phyloP scores from a whole-genome alignment of 2,888 invertebrate species.

The Heteropelma amictum region DNA sequence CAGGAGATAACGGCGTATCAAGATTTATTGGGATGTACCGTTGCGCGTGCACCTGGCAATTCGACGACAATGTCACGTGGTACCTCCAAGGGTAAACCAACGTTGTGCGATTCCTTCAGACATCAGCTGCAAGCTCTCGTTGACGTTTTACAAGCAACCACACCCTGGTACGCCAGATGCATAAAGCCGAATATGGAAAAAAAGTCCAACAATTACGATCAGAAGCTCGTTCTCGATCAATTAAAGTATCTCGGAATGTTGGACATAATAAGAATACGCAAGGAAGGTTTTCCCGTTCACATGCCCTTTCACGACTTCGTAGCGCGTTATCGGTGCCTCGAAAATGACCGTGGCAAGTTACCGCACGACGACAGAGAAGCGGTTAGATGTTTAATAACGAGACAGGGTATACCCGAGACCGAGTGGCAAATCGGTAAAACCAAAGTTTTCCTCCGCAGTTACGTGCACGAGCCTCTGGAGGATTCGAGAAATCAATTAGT shows the following conservation, averaged over 20 bases:
- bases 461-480: slow-evolving; percentile 91
- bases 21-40: slow-evolving; percentile 73
- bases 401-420: slow-evolving; percentile 83
- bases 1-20: slow-evolving; percentile 83
- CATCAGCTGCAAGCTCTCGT: slow-evolving; percentile 92
- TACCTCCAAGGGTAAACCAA: slow-evolving; percentile 92
- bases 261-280: slow-evolving; percentile 93
- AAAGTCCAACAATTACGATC: slow-evolving; percentile 88
- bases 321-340: slow-evolving; percentile 87
- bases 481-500: slow-evolving; percentile 86
- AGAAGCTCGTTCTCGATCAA: slow-evolving; percentile 90
- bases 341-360: slow-evolving; percentile 66
- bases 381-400: slow-evolving; percentile 80
- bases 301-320: slow-evolving; percentile 88
- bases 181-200: slow-evolving; percentile 95
- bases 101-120: slow-evolving; percentile 93
- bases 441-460: slow-evolving; percentile 90
- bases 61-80: slow-evolving; percentile 85
- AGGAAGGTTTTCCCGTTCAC: slow-evolving; percentile 94
- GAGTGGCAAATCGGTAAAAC: slow-evolving; percentile 95
- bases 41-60: slow-evolving; percentile 69
- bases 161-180: slow-evolving; percentile 95
- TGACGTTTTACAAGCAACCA: slow-evolving; percentile 92
- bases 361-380: slow-evolving; percentile 76
- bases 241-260: slow-evolving; percentile 94